Conservation (phyloP, 2,888 invertebrate species). For the Sylvicola cinctus region DNA sequence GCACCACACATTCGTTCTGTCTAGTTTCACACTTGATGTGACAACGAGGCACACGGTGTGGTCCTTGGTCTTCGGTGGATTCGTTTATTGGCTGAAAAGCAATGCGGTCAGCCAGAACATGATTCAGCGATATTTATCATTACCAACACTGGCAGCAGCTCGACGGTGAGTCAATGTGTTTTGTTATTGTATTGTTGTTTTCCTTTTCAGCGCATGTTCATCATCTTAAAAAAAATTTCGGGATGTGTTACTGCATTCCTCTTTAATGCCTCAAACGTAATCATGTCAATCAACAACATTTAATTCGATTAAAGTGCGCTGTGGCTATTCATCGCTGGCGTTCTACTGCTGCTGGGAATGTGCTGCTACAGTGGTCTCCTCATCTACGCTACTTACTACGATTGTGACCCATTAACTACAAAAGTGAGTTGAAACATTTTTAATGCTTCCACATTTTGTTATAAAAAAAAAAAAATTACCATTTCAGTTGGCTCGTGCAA, state of each 20-base stretch:
- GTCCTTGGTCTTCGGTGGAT: conserved; percentile 47
- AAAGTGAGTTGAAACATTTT: conserved; percentile 24
- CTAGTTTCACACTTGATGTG: conserved; percentile 42
- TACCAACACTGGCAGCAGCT: conserved; percentile 41
- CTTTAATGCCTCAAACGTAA: neutral
- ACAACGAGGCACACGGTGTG: conserved; percentile 52
- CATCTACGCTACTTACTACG: conserved; percentile 64
- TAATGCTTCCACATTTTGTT: neutral
- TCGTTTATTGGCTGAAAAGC: conserved; percentile 49
- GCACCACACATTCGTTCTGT: conserved; percentile 3
- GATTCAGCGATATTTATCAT: conserved; percentile 54
- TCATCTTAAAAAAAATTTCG: neutral
- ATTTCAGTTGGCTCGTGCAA: conserved; percentile 39
- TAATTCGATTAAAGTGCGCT: conserved; percentile 15
- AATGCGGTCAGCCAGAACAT: conserved; percentile 59
- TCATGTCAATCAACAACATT: too few species aligned
- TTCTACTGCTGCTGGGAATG: conserved; percentile 48
- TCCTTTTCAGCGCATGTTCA: neutral
- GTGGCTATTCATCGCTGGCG: conserved; percentile 55
- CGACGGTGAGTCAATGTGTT: conserved; percentile 25
- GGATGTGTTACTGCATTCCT: conserved; percentile 9
- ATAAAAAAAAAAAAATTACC: neutral
- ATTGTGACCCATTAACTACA: conserved; percentile 67
- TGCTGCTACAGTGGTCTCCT: conserved; percentile 72
- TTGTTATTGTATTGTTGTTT: neutral